Conservation (phyloP, 2,888 invertebrate genomes). For the Parnassius mnemosyne region DNA sequence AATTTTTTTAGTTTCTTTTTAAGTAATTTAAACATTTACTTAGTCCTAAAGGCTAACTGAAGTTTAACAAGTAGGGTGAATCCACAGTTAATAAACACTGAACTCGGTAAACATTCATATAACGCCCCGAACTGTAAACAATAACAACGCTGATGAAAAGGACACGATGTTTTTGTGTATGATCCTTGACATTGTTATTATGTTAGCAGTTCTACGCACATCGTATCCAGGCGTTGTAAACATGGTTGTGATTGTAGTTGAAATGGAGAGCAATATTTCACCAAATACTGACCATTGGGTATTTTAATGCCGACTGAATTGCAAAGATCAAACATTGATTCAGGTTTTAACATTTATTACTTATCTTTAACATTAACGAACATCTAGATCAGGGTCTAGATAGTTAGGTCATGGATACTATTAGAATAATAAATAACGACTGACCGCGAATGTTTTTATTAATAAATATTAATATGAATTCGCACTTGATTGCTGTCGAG, state of each 20-base stretch:
- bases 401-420: constrained; percentile 11
- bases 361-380: not conserved
- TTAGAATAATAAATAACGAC: constrained; percentile 5
- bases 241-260: not conserved
- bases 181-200: not conserved
- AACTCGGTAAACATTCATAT: not conserved
- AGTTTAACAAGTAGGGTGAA: not conserved
- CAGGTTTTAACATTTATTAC: not conserved
- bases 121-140: constrained; percentile 1
- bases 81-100: not conserved
- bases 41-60: no score
- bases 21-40: no score
- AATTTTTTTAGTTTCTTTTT: no score
- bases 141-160: constrained; percentile 2
- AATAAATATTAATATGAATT: no score
- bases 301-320: not conserved
- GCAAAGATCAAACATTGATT: constrained; percentile 15
- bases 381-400: constrained; percentile 4
- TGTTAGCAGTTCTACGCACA: not conserved
- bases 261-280: not conserved
- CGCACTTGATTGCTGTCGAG: no score
- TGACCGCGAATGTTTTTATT: not conserved
- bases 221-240: not conserved
- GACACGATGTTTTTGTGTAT: not conserved
- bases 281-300: not conserved